Evolutionary conservation across 1,140 invertebrate species (phyloP), one percentile per base, ranked within the genome.

Genomic region (Leptinotarsa texana): DNA sequence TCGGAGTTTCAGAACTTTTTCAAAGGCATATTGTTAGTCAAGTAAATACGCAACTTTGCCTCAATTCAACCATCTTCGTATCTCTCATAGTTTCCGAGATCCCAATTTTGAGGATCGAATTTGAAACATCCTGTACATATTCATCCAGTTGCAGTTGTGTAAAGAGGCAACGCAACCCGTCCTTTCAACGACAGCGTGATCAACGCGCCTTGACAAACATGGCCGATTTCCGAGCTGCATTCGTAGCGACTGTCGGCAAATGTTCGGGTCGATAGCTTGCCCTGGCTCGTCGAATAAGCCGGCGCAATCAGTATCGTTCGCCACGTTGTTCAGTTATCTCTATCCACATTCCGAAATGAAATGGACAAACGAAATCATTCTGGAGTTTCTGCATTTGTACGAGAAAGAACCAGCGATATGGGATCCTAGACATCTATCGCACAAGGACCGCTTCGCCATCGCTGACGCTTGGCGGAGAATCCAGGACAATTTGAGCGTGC

Each of bases 331-430:
- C 33, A 42, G 33, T 42, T 42, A 42, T 42, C 33, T 42, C 5
- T 8, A 33, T 33, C 27, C 27, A 33, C 27, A 33, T 33, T 33
- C 33, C 33, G 8, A 21, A 17, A 74, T 74, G 73, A 66, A 74
- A 42, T 80, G 78, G 79, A 47, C 33, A 13, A 80, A 80, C 69
- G 77, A 79, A 27, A 17, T 49, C 2, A 73, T 77, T 24, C 67
- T 77, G 24, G 73, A 79, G 33, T 81, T 81, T 72, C 62, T 81
- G 33, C 70, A 78, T 1, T 65, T 74, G 6, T 80, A 78, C 61
- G 74, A 81, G 73, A 51, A 24, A 15, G 72, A 81, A 69, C 69
- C 75, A 27, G 47, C n/a, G 8, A 75, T 81, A 27, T 81, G 80
- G 80, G 71, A 81, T 51, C 76, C 80, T 15, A 66, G 27, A 68